Evolutionary conservation across 2,113 vertebrate genomes (phyloP).

Genomic region (Mustela nigripes): DNA sequence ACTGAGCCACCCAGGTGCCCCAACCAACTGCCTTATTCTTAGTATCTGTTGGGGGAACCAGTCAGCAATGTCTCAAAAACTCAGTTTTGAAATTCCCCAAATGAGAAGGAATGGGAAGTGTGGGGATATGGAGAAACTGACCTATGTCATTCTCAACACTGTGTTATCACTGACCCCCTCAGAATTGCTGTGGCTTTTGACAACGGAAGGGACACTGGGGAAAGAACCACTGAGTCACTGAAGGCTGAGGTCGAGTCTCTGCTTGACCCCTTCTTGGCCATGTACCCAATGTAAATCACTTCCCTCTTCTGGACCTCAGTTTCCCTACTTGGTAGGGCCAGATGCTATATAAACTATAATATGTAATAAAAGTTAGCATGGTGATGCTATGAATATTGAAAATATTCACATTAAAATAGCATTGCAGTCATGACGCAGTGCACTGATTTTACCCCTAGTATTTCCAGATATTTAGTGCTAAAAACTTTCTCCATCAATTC

Average conservation of each 20-base stretch:
- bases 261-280: background rate
- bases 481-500: conserved; percentile 5
- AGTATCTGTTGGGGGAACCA: background rate
- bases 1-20: no score
- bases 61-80: background rate
- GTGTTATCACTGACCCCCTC: background rate
- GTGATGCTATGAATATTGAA: background rate
- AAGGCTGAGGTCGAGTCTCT: background rate
- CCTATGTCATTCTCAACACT: background rate
- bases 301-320: background rate
- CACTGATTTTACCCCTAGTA: background rate
- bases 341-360: background rate
- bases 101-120: background rate
- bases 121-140: background rate
- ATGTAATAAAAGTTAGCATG: background rate
- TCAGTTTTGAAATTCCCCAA: background rate
- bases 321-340: background rate
- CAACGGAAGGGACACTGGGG: background rate
- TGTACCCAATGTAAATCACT: background rate
- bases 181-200: background rate
- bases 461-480: background rate
- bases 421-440: background rate
- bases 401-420: background rate
- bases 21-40: background rate
- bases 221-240: background rate